Percentiles rank a stretch among this genome's conserved stretches.
phyloP scores from a whole-genome alignment of 2,888 invertebrate species.

The Acrocera orbiculus region DNA sequence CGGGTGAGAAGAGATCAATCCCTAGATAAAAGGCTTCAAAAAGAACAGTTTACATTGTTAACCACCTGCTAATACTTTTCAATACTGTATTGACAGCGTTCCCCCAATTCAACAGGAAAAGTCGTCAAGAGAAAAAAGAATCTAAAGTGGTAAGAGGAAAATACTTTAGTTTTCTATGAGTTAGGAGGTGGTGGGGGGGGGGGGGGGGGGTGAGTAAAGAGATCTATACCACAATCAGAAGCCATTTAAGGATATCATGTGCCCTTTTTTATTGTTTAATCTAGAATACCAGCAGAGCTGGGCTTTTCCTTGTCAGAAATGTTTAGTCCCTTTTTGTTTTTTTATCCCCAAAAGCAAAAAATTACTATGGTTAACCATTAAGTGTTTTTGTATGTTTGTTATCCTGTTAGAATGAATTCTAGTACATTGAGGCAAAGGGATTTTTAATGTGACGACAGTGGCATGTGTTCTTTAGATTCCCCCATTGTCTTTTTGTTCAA shows the following conservation, averaged over 20 bases:
- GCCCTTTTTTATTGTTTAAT: constrained; percentile 7
- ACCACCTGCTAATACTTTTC: constrained; percentile 8
- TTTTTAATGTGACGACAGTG: constrained; percentile 8
- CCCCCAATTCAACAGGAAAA: too few relatives aligned
- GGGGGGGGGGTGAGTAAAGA: too few relatives aligned
- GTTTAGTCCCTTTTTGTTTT: neutral
- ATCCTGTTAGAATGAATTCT: constrained; percentile 1
- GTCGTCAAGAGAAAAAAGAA: neutral
- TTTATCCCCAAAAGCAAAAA: constrained; percentile 7
- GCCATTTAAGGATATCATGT: constrained; percentile 6
- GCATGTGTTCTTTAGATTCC: constrained; percentile 9
- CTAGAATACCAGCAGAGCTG: constrained; percentile 1
- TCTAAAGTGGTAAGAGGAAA: neutral
- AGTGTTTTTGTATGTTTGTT: constrained; percentile 11
- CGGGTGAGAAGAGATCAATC: constrained; percentile 3
- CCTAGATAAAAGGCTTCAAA: constrained; percentile 6
- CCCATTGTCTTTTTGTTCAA: constrained; percentile 8
- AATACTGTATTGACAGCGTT: constrained; percentile 5
- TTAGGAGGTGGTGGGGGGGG: too few relatives aligned
- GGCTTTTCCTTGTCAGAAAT: neutral
- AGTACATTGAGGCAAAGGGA: constrained; percentile 2
- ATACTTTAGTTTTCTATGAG: constrained; percentile 1
- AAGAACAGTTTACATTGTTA: constrained; percentile 9
- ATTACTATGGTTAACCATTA: constrained; percentile 12
- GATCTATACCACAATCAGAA: too few relatives aligned